Percentiles rank a stretch among this genome's conserved stretches.
phyloP scores from a whole-genome alignment of 2,113 vertebrate species.

The Lasiurus cinereus region DNA sequence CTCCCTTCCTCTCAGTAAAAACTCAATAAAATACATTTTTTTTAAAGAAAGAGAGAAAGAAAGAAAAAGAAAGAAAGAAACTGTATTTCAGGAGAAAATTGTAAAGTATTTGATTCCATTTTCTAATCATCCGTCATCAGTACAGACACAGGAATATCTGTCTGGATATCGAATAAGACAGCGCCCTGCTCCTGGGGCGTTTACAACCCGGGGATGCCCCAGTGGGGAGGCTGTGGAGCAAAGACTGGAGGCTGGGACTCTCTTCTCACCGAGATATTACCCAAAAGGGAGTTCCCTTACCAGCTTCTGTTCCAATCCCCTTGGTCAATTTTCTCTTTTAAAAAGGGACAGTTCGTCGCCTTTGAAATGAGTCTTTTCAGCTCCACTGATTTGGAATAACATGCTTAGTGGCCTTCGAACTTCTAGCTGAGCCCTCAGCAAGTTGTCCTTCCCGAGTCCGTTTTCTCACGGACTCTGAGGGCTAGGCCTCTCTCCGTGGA shows the following conservation, averaged over 20 bases:
- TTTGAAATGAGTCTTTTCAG: constrained; percentile 74
- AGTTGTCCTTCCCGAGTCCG: background rate
- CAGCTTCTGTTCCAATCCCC: constrained; percentile 56
- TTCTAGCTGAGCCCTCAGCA: background rate
- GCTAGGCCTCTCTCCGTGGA: background rate
- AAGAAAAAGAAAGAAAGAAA: background rate
- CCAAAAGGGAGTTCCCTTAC: background rate
- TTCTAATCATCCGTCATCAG: background rate
- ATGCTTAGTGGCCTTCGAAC: constrained; percentile 68
- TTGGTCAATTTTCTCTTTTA: constrained; percentile 54
- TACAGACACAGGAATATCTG: background rate
- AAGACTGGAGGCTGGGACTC: background rate
- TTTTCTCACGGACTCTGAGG: constrained; percentile 38
- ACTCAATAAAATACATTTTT: too few species aligned
- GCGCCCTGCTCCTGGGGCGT: background rate
- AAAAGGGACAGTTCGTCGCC: constrained; percentile 61
- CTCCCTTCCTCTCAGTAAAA: too few species aligned
- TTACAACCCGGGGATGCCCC: background rate
- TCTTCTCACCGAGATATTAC: background rate
- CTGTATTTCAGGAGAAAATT: background rate
- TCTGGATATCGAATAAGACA: background rate
- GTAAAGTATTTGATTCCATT: constrained; percentile 17
- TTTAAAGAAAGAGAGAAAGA: too few species aligned
- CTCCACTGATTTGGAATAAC: constrained; percentile 81
- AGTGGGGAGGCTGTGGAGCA: background rate